Evolutionary conservation across 2,888 invertebrate species (phyloP).

Genomic region (Neocrepidodera transversa): DNA sequence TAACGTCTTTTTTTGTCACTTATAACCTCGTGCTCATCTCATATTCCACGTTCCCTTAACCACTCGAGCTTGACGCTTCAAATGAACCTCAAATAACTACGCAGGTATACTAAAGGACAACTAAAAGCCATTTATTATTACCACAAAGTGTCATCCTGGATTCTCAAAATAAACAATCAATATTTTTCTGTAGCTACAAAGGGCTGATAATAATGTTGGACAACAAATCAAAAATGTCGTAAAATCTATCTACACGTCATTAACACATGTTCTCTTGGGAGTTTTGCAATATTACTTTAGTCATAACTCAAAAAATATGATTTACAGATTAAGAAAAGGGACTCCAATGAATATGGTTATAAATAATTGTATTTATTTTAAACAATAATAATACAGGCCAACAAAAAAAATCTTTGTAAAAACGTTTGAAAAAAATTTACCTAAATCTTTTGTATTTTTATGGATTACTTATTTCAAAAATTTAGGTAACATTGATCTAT

Average conservation of each 20-base stretch:
- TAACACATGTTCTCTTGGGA: conserved; percentile 36
- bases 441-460: too few relatives aligned
- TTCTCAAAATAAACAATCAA: conserved; percentile 35
- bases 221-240: conserved; percentile 35
- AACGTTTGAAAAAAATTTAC: too few relatives aligned
- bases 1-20: conserved; percentile 11
- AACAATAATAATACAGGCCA: too few relatives aligned
- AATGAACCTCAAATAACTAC: conserved; percentile 28
- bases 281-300: conserved; percentile 5
- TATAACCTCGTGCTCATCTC: not conserved
- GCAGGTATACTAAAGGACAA: conserved; percentile 34
- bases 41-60: conserved; percentile 9
- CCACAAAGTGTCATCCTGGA: conserved; percentile 35
- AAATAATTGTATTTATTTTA: too few relatives aligned
- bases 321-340: too few relatives aligned
- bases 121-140: conserved; percentile 38
- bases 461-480: too few relatives aligned
- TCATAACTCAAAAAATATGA: not conserved
- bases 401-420: too few relatives aligned
- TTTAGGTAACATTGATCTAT: too few relatives aligned
- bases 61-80: conserved; percentile 28
- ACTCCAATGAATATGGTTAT: too few relatives aligned
- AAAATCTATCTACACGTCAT: conserved; percentile 35
- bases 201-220: conserved; percentile 30
- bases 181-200: conserved; percentile 32